Conservation (phyloP, 2,888 invertebrate genomes). For the Oxycera nigricornis region DNA sequence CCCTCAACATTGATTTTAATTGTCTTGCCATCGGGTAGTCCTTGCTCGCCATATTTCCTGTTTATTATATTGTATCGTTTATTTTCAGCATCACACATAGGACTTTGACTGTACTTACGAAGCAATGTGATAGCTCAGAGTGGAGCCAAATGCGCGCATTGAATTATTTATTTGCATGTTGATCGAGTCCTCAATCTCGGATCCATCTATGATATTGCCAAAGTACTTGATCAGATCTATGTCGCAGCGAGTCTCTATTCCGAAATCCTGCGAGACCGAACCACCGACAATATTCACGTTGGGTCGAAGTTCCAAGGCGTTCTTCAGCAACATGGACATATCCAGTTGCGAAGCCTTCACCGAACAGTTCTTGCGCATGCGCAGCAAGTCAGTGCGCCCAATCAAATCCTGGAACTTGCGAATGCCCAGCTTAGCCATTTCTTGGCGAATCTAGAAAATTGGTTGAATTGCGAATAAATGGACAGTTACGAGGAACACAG, state of each 20-base stretch:
- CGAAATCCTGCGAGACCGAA: constrained; percentile 83
- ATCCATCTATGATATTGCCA: constrained; percentile 76
- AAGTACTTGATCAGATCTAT: constrained; percentile 81
- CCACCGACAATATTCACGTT: constrained; percentile 91
- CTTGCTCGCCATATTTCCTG: constrained; percentile 86
- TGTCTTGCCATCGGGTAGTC: constrained; percentile 77
- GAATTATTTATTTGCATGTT: constrained; percentile 86
- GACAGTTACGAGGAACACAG: no score
- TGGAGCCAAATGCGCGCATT: constrained; percentile 91
- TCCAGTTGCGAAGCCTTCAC: constrained; percentile 86
- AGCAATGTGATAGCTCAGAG: constrained; percentile 94
- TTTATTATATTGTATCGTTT: no score
- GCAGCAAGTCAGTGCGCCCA: constrained; percentile 88
- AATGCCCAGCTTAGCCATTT: constrained; percentile 92
- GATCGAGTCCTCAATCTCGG: constrained; percentile 72
- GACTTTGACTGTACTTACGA: constrained; percentile 67
- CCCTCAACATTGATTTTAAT: constrained; percentile 86
- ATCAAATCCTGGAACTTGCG: constrained; percentile 88
- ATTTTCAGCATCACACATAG: no score
- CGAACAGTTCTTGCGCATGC: constrained; percentile 74
- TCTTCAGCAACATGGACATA: constrained; percentile 84
- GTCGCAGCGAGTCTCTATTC: constrained; percentile 83
- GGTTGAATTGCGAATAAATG: neutral
- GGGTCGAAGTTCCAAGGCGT: constrained; percentile 88
- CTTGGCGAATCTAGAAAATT: constrained; percentile 73